Evolutionary conservation across 30 jellyfish, hydroid and myxozoan species (phyloP), one percentile per base, ranked within the genome.

Genomic region (Cassiopea xamachana): DNA sequence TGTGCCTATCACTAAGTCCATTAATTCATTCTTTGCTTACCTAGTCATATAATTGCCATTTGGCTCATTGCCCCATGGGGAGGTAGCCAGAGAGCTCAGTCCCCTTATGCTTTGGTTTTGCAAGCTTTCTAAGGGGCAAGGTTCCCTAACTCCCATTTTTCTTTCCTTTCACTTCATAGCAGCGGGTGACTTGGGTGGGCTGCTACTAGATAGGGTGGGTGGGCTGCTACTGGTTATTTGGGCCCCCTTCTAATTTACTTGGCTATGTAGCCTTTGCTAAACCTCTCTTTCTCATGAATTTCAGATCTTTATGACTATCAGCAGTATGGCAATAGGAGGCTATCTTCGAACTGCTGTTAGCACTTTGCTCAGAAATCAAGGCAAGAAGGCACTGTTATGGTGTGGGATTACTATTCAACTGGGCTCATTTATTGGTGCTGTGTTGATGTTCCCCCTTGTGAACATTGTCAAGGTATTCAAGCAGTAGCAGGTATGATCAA

Each of bases 321-420:
- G 78, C 60, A 95, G 93, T 27, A 77, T 79, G 49, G 98, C 97
- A 69, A 50, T 94, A 69, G 98, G 92, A 18, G 89, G 95, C 89
- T 94, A 94, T 71, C 84, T 94, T 49, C 81, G 94, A 81, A 85
- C 93, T 2, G 98, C 98, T 55, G 90, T 94, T 13, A 90, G 97
- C 88, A 89, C 98, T 7, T 72, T 94, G 18, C 80, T 94, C 75
- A 94, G 98, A 39, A 85, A 81, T 81, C 98, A 94, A 83, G 98
- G 98, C 19, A 46, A 90, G 79, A 89, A 90, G 68, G 98, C 95
- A 18, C 91, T 94, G 8, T 84, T 94, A 6, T 94, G 97, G 97
- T 89, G 97, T 87, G 98, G 98, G 46, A 89, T 94, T 14, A 94
- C 97, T 85, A 92, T 94, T 69, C 98, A 94, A 76, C 86, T 94